Evolutionary conservation across 2,113 vertebrate genomes (phyloP).

Genomic region (Shinisaurus crocodilurus): DNA sequence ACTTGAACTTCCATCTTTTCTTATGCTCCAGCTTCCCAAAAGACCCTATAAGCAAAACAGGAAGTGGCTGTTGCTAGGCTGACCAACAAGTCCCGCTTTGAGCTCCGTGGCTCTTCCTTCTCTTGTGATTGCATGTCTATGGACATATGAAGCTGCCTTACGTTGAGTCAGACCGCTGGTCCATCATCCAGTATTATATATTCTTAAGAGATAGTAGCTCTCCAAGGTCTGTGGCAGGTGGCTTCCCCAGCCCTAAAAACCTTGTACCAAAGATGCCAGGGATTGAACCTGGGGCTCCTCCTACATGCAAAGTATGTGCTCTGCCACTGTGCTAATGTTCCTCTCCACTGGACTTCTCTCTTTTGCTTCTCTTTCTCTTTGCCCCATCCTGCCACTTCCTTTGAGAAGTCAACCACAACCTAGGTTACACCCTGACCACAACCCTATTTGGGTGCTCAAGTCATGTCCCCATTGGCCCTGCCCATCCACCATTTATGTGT

Average conservation of each 20-base stretch:
- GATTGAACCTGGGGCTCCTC: neutral
- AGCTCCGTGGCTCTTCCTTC: neutral
- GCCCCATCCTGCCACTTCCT: neutral
- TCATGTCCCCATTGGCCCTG: neutral
- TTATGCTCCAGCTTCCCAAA: neutral
- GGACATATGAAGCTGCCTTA: too few species aligned
- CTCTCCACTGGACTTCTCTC: neutral
- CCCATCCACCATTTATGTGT: neutral
- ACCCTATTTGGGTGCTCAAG: neutral
- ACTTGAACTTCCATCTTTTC: neutral
- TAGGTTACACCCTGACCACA: neutral
- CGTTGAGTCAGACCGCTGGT: too few species aligned
- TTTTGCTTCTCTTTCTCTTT: neutral
- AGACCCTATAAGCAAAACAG: neutral
- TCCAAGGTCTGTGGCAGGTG: constrained; percentile 19
- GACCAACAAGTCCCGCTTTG: neutral
- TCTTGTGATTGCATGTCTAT: neutral
- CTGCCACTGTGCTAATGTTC: neutral
- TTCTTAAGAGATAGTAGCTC: constrained; percentile 61
- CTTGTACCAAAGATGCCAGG: neutral
- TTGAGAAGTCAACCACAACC: neutral
- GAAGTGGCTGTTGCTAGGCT: neutral
- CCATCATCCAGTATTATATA: neutral
- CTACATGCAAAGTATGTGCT: neutral
- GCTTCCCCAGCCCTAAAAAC: neutral